Evolutionary conservation across 2,797 vertebrate species (phyloP).

Genomic region (Setipinna tenuifilis): DNA sequence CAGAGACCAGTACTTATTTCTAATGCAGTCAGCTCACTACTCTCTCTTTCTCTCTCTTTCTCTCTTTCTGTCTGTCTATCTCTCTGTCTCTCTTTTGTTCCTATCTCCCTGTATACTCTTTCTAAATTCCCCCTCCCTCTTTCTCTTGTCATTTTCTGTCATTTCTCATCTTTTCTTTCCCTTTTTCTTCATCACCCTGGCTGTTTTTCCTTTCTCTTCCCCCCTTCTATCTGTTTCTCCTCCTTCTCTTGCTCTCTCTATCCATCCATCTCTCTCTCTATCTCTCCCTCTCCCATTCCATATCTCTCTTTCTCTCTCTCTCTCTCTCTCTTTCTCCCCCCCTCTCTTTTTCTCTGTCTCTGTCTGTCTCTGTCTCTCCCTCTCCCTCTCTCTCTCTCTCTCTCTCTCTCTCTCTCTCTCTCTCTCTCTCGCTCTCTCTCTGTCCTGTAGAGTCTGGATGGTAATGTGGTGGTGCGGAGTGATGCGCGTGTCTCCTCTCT

Average conservation of each 20-base stretch:
- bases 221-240: not conserved
- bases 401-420: conserved; percentile 1
- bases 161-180: no score
- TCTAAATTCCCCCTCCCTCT: conserved; percentile 30
- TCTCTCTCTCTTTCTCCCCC: not conserved
- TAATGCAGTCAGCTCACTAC: not conserved
- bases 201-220: not conserved
- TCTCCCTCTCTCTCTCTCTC: not conserved
- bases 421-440: conserved; percentile 28
- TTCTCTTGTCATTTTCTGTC: no score
- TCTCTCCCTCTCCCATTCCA: not conserved
- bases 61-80: not conserved
- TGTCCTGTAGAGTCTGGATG: conserved; percentile 83
- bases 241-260: not conserved
- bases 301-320: not conserved
- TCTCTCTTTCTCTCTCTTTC: not conserved
- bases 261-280: not conserved
- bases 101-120: no score
- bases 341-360: not conserved
- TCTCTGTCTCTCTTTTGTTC: not conserved
- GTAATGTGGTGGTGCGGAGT: conserved; percentile 87
- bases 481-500: conserved; percentile 93
- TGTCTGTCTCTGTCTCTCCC: conserved; percentile 5
- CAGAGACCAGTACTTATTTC: not conserved
- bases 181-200: no score